Evolutionary conservation across 2,797 vertebrate species (phyloP), one percentile per base, ranked within the genome.

Genomic region (Rhinatrema bivittatum): DNA sequence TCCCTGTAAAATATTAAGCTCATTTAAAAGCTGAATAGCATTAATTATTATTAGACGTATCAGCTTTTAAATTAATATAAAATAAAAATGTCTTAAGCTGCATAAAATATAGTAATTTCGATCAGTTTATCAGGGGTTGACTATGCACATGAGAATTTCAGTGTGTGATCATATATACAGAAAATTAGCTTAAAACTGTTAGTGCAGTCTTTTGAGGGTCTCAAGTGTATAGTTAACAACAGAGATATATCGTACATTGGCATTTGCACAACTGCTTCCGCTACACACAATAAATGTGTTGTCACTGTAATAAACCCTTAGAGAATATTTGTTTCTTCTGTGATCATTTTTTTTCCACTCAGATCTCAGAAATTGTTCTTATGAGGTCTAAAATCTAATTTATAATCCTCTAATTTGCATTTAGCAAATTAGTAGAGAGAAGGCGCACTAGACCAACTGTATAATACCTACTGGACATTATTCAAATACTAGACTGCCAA

Each of bases 51-150:
- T 25, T 33, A 51, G 20, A 30, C 35, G 39, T 43, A 47, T 32
- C 16, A 67, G 54, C 60, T 53, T 32, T 6, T 2, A 28, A 65
- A 55, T 35, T 39, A 63, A 59, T 61, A 60, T 31, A 42, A 60
- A 62, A 49, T 20, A 47, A 56, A 57, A 45, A 31, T 46, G 4
- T 18, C 42, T 54, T 42, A 14, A 27, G 9, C 14, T 45, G 2
- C 7, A 27, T 33, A 44, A 55, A 31, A 44, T 2, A 6, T 33
- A 31, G 46, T 30, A 42, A 10, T 18, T 50, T 56, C 36, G 54
- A 42, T 25, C 4, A 30, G 29, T 68, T 58, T 65, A 25, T 59
- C 46, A 33, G n/a, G 13, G 34, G 67, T 25, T 24, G n/a, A 39
- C 29, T 30, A 16, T 25, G 18, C 9, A 56, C 36, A 58, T 39